Conservation (phyloP, 2,797 vertebrate species). For the Balearica regulorum region DNA sequence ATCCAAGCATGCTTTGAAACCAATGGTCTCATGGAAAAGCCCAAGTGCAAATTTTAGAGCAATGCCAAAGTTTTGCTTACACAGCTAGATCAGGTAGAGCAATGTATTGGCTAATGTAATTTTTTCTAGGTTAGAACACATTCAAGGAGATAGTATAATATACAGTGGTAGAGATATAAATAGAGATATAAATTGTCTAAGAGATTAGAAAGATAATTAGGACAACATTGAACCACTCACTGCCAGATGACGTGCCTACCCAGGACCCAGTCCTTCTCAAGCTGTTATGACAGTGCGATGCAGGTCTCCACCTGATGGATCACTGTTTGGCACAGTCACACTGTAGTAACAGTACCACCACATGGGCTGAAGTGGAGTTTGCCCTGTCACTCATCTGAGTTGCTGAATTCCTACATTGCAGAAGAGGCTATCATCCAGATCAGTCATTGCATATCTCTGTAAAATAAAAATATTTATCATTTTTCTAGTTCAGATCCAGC, state of each 20-base stretch:
- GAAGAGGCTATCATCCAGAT: background rate
- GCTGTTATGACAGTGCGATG: background rate
- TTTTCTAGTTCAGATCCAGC: background rate
- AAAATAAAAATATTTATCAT: background rate
- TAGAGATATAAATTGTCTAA: background rate
- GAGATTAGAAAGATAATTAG: background rate
- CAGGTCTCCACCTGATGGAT: background rate
- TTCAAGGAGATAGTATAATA: background rate
- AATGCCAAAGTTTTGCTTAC: background rate
- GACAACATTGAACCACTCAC: background rate
- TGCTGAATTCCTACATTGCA: background rate
- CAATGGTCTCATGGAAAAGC: background rate
- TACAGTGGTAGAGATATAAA: background rate
- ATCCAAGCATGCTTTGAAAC: background rate
- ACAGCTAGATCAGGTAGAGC: background rate
- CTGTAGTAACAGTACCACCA: background rate
- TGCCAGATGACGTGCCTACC: background rate
- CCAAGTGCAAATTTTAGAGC: background rate
- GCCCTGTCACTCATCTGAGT: background rate
- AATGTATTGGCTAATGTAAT: background rate
- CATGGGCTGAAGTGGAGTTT: background rate
- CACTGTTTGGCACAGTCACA: background rate
- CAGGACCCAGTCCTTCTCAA: background rate
- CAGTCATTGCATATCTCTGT: background rate
- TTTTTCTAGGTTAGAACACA: background rate